Base-by-base conservation (phyloP, 2,113 vertebrate genomes). In the Charina bottae region DNA sequence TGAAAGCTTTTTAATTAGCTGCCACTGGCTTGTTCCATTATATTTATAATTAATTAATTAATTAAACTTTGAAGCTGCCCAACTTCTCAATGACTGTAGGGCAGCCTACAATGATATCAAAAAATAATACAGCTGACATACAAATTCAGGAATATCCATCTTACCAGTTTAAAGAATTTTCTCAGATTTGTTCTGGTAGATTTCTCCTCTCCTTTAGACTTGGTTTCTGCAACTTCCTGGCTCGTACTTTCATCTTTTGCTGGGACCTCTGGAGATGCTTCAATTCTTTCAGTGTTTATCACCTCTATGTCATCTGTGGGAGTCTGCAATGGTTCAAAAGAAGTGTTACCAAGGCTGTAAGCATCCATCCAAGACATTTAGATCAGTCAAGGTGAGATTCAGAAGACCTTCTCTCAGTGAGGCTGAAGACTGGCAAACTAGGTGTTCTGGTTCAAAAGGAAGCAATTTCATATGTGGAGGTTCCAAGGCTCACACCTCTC, bases 101-200 rank as follows among this genome's bases (percentile, higher is more conserved):
- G 49, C 5, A 6, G 49, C 49, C 5, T 49, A 49, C 49, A 7
- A 49, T 49, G 49, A 49, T 49, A 49, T 49, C 49, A 49, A 49
- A 49, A 49, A 49, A 49, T 49, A 78, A 10, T 37, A 3, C 17
- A 78, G 72, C 72, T 78, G 33, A 10, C 49, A 72, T 21, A 21
- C 2, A 46, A 5, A 17, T 0, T 21, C 1, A 68, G 24, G 3
- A 11, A 60, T 12, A 6, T 9, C 11, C 0, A 24, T 92, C 98
- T 98, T 95, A 98, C 98, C 98, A 97, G 96, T 87, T 98, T 98
- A 55, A 98, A 97, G 85, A 98, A 96, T 23, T 95, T 96, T 97
- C 97, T 93, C 92, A 98, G 93, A 92, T 97, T 97, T 0, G 96
- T 94, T 90, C 97, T 97, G n/a, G 96, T 91, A 0, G 97, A 93